These are phyloP conservation scores for Microctonus aethiopoides DNA, from an alignment of 2,888 invertebrate species.

Conservation along the genomic window DNA sequence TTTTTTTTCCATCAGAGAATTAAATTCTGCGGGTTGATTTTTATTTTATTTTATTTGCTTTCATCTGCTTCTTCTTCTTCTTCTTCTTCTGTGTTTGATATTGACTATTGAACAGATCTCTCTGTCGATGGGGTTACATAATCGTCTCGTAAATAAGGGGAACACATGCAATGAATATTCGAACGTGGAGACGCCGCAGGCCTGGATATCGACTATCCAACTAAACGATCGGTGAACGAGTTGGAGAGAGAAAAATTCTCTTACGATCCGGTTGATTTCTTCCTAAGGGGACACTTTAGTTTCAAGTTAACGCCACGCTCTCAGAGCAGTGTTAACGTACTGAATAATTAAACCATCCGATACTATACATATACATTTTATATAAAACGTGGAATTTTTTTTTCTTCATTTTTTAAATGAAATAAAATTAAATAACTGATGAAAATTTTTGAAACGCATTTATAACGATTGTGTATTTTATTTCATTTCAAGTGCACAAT, in stretches of 20 bases:
- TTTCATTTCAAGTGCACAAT: not conserved
- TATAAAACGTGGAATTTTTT: not conserved
- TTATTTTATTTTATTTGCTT: not conserved
- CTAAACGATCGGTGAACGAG: slow-evolving; percentile 1
- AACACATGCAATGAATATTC: slow-evolving; percentile 24
- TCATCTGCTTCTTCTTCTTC: not conserved
- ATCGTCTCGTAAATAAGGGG: slow-evolving; percentile 18
- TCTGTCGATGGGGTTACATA: slow-evolving; percentile 11
- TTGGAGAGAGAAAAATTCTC: not conserved
- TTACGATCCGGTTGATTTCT: slow-evolving; percentile 1
- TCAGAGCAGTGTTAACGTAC: not conserved
- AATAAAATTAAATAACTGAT: not conserved
- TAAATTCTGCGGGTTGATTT: too few species aligned
- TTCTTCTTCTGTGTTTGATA: not conserved
- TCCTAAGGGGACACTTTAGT: slow-evolving; percentile 45
- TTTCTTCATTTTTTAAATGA: not conserved
- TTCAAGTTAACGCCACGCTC: slow-evolving; percentile 44
- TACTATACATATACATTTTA: not conserved
- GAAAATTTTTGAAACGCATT: not conserved
- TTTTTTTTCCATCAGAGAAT: too few species aligned
- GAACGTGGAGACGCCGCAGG: slow-evolving; percentile 13
- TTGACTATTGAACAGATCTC: not conserved
- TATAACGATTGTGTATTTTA: not conserved
- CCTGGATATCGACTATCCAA: slow-evolving; percentile 18
- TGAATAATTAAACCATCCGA: not conserved